A percentile compares a stretch with the other conserved stretches of the same genome.
phyloP scores from a whole-genome alignment of 2,797 vertebrate genomes.

The Enteromius anoplus region DNA sequence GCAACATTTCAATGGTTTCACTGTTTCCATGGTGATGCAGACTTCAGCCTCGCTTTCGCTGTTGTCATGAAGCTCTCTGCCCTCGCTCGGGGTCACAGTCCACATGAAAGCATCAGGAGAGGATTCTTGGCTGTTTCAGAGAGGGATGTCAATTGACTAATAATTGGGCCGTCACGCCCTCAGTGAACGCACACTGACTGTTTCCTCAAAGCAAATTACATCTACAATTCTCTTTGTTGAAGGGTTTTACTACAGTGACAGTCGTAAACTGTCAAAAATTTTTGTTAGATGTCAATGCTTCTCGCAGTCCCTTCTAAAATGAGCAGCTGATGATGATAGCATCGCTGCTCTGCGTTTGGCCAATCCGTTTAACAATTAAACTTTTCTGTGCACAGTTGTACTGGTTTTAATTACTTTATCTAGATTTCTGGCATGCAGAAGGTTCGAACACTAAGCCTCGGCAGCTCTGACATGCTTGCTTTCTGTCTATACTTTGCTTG shows the following conservation, averaged over 20 bases:
- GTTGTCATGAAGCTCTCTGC: constrained; percentile 44
- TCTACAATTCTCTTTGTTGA: constrained; percentile 33
- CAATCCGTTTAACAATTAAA: not conserved
- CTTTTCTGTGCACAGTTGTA: not conserved
- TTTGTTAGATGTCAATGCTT: not conserved
- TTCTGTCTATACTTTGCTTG: not conserved
- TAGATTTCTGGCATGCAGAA: not conserved
- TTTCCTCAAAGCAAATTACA: constrained; percentile 43
- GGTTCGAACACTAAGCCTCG: not conserved
- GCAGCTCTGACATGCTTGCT: not conserved
- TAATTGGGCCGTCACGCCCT: constrained; percentile 40
- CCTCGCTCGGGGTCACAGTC: constrained; percentile 56
- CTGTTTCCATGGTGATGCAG: constrained; percentile 68
- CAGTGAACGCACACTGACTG: constrained; percentile 10
- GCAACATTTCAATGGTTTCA: constrained; percentile 62
- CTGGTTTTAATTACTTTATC: not conserved
- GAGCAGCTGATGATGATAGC: not conserved
- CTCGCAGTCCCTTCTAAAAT: not conserved
- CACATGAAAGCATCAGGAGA: constrained; percentile 56
- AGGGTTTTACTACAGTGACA: not conserved
- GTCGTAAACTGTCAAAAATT: not conserved
- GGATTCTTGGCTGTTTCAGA: constrained; percentile 40
- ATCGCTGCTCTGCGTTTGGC: not conserved
- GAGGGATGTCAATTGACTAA: constrained; percentile 46
- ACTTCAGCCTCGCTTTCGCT: constrained; percentile 57